Evolutionary conservation across 2,888 invertebrate genomes (phyloP).

Genomic region (Seira musarum): DNA sequence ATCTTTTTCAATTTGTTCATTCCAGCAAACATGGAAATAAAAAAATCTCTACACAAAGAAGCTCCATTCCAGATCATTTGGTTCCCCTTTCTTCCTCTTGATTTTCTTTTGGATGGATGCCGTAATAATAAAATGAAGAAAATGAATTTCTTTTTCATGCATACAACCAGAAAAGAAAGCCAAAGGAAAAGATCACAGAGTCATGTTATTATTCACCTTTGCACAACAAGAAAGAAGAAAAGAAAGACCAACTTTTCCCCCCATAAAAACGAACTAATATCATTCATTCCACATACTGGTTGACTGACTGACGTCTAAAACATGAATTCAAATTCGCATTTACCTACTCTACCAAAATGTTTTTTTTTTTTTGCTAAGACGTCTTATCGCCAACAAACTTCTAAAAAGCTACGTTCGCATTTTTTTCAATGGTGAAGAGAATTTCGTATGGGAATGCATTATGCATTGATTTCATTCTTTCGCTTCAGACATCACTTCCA

Average conservation of each 20-base stretch:
- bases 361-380: background rate
- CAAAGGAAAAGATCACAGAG: constrained; percentile 36
- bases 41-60: constrained; percentile 42
- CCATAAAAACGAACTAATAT: constrained; percentile 26
- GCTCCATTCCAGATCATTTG: constrained; percentile 59
- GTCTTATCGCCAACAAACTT: background rate
- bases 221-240: constrained; percentile 22
- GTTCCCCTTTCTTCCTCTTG: constrained; percentile 37
- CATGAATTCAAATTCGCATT: background rate
- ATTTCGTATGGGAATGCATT: constrained; percentile 1
- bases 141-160: constrained; percentile 40
- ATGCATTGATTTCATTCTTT: constrained; percentile 29
- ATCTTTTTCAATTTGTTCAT: constrained; percentile 38
- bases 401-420: background rate
- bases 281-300: constrained; percentile 18
- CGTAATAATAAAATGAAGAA: constrained; percentile 37
- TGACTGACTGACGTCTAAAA: constrained; percentile 28
- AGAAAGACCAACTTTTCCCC: background rate
- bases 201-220: constrained; percentile 34
- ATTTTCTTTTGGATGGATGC: constrained; percentile 10
- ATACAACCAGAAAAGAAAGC: background rate
- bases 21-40: constrained; percentile 19
- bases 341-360: constrained; percentile 5
- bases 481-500: background rate
- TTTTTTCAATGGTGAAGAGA: constrained; percentile 7